A percentile compares a stretch with the other conserved stretches of the same genome.
Evolutionary conservation across 1,140 invertebrate genomes (phyloP).

Genomic region (Ceratitis capitata): DNA sequence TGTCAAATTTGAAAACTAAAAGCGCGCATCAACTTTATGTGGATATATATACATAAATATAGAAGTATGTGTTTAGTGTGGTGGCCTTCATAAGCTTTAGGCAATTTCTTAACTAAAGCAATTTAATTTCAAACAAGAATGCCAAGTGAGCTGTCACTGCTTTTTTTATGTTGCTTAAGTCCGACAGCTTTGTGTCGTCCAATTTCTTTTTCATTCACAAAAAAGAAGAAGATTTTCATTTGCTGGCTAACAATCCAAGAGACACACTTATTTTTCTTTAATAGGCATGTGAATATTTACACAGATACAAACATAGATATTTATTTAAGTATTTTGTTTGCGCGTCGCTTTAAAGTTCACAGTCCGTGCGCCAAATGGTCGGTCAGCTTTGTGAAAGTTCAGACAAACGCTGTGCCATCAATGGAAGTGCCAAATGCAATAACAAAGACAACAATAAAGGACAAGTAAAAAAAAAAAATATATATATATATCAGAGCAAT

Average conservation of each 20-base stretch:
- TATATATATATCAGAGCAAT: background rate
- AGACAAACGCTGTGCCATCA: background rate
- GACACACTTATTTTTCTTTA: background rate
- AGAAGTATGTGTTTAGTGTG: background rate
- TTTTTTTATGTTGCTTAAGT: constrained; percentile 10
- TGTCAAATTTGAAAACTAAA: background rate
- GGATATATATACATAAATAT: too few relatives aligned
- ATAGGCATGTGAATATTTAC: too few relatives aligned
- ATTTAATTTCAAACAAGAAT: background rate
- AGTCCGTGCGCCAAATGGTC: background rate
- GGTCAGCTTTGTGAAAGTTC: background rate
- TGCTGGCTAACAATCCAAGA: background rate
- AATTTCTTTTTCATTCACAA: background rate
- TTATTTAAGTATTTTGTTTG: too few relatives aligned
- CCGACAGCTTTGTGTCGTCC: background rate
- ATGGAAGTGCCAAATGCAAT: background rate
- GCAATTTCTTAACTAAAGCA: background rate
- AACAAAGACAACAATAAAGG: background rate
- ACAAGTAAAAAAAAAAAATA: background rate
- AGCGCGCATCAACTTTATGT: background rate
- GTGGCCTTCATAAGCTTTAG: background rate
- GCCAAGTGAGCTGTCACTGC: background rate
- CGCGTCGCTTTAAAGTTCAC: background rate
- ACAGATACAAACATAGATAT: too few relatives aligned
- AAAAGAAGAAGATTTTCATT: background rate